Base-by-base conservation (phyloP, 2,797 vertebrate species). In the Enoplosus armatus region DNA sequence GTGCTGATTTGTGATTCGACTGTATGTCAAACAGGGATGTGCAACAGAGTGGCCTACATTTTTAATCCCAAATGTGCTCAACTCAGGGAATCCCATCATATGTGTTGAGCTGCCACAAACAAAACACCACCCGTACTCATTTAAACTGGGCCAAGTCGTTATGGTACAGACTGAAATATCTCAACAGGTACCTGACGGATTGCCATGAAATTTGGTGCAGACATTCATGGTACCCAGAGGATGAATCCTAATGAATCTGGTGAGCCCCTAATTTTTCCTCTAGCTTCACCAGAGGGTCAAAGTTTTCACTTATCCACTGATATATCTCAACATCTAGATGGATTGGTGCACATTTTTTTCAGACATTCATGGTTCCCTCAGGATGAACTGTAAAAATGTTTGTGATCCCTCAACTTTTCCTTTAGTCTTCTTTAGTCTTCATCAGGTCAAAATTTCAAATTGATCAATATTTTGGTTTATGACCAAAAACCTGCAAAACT, bases 21-120 rank as follows among this genome's bases (percentile, higher is more conserved):
- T 43, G n/a, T 0, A 33, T 39, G 67, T 31, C 37, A 63, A 20
- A 20, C 43, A 24, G 54, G 31, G 37, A 71, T 35, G 27, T 33
- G 64, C 14, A 51, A 58, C 64, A 51, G 53, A 75, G 20, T 50
- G 51, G 67, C 50, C 26, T 64, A 63, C 6, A 55, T 58, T 73
- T 71, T 72, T 55, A 43, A 72, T 66, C 67, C 45, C 4, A 53
- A 73, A 50, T 65, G 62, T 55, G 48, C 58, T 72, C 18, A 41
- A 16, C 55, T 61, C 11, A 26, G 59, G 41, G 66, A 39, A 67
- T 71, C 61, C 6, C 43, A 43, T 50, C 27, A 48, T n/a, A 50
- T 9, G 24, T 51, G 37, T 53, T 29, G 48, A 60, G 61, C 64
- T 39, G 35, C 56, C 45, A 66, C 39, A 50, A 64, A 76, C 45